A percentile compares a stretch with the other conserved stretches of the same genome.
Conservation (phyloP, 2,888 invertebrate genomes). For the Tenthredo mesomela region DNA sequence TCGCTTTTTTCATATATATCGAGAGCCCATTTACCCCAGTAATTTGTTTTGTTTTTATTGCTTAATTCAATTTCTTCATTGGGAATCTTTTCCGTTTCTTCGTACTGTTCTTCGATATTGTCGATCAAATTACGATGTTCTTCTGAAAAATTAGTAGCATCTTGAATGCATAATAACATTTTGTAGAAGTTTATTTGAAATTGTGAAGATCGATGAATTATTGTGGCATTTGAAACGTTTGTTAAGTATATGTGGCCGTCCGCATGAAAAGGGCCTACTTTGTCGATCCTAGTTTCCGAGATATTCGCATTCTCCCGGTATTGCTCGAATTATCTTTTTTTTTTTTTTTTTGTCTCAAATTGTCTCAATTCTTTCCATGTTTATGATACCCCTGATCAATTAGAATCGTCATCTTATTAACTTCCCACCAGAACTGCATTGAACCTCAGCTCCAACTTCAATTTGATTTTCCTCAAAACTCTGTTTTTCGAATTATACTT, state of each 20-base stretch:
- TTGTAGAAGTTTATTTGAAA: neutral
- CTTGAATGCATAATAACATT: constrained; percentile 8
- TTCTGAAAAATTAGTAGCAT: neutral
- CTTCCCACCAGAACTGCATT: too few species aligned
- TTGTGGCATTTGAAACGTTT: neutral
- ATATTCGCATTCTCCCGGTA: too few species aligned
- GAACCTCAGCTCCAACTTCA: too few species aligned
- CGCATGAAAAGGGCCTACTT: too few species aligned
- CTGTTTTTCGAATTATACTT: too few species aligned
- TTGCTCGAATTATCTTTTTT: too few species aligned
- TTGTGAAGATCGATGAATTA: neutral
- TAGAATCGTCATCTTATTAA: too few species aligned
- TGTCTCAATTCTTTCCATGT: too few species aligned
- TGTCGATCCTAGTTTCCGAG: too few species aligned
- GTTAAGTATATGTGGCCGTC: neutral
- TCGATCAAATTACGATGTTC: constrained; percentile 30
- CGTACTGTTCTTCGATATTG: neutral
- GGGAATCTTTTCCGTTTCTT: constrained; percentile 6
- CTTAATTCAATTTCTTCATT: neutral
- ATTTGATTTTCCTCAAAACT: too few species aligned
- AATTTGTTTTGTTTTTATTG: constrained; percentile 9
- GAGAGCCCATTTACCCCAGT: constrained; percentile 23
- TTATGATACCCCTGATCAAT: too few species aligned
- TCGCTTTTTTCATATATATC: neutral
- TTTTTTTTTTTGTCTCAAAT: too few species aligned